Conservation (phyloP, 2,797 vertebrate genomes). For the Ctenopoma kingsleyae region DNA sequence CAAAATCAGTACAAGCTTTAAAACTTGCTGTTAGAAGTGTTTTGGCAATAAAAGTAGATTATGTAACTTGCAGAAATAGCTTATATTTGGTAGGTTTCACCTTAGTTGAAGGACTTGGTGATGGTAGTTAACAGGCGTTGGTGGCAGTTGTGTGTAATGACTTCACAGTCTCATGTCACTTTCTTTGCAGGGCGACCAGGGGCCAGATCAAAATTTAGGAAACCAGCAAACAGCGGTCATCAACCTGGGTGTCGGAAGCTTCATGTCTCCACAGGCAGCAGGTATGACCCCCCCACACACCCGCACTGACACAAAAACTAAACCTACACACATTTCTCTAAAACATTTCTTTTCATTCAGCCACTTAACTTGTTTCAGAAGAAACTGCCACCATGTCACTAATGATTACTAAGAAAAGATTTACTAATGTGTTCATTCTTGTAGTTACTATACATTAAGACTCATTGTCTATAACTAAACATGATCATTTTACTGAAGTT, state of each 20-base stretch:
- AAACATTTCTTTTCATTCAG: constrained; percentile 30
- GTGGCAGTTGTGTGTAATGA: not conserved
- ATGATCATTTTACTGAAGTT: constrained; percentile 56
- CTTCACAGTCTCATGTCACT: constrained; percentile 11
- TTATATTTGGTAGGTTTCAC: no score
- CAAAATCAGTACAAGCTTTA: constrained; percentile 1
- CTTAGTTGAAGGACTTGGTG: not conserved
- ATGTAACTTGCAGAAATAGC: no score
- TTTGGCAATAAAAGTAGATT: no score
- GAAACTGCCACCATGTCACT: constrained; percentile 43
- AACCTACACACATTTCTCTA: constrained; percentile 1
- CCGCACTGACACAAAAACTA: not conserved
- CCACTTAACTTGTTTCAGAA: constrained; percentile 41
- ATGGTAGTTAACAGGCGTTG: not conserved
- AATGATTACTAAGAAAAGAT: constrained; percentile 55
- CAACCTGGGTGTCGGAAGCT: constrained; percentile 94
- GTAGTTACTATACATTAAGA: constrained; percentile 41
- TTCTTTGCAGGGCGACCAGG: constrained; percentile 88
- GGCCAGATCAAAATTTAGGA: constrained; percentile 90
- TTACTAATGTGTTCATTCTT: constrained; percentile 54
- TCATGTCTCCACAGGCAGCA: constrained; percentile 94
- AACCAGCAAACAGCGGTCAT: constrained; percentile 95
- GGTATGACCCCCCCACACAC: constrained; percentile 79
- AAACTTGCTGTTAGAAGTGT: not conserved
- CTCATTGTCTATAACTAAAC: constrained; percentile 55